A percentile compares a stretch with the other conserved stretches of the same genome.
Evolutionary conservation across 1,140 invertebrate genomes (phyloP).

Genomic region (Drosophila equinoxialis): DNA sequence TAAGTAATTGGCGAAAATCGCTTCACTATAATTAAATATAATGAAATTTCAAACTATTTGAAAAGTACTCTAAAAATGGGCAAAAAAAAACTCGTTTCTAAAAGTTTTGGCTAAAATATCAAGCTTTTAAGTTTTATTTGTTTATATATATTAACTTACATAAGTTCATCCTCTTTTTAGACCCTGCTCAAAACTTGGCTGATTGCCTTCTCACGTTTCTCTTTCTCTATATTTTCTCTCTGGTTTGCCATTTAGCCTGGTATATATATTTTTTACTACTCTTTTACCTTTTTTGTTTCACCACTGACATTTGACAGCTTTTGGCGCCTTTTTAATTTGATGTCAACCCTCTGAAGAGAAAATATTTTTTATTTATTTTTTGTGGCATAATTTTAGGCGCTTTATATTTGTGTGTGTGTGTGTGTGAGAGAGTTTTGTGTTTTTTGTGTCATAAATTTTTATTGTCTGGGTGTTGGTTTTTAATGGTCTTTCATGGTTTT

Average conservation of each 20-base stretch:
- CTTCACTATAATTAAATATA: too few relatives aligned
- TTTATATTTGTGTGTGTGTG: slow-evolving; percentile 1
- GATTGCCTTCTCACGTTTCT: slow-evolving; percentile 13
- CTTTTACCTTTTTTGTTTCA: slow-evolving; percentile 29
- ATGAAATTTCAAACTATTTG: too few relatives aligned
- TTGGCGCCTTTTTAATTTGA: slow-evolving; percentile 75
- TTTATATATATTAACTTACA: slow-evolving; percentile 27
- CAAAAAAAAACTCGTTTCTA: neutral
- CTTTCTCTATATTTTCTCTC: neutral
- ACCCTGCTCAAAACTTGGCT: slow-evolving; percentile 20
- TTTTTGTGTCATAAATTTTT: slow-evolving; percentile 68
- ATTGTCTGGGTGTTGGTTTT: slow-evolving; percentile 52
- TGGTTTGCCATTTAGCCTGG: slow-evolving; percentile 4
- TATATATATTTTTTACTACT: slow-evolving; percentile 45
- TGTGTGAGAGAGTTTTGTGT: slow-evolving; percentile 41
- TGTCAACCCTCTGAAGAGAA: slow-evolving; percentile 38
- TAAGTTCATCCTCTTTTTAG: slow-evolving; percentile 38
- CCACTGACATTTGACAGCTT: slow-evolving; percentile 71
- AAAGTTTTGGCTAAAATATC: neutral
- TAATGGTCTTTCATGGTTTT: slow-evolving; percentile 39
- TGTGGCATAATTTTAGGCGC: slow-evolving; percentile 62
- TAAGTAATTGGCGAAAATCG: too few relatives aligned
- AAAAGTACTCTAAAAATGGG: too few relatives aligned
- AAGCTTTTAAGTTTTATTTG: neutral
- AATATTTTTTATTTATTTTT: slow-evolving; percentile 58